Base-by-base conservation (phyloP, 2,888 invertebrate genomes). In the Poecilus cupreus region DNA sequence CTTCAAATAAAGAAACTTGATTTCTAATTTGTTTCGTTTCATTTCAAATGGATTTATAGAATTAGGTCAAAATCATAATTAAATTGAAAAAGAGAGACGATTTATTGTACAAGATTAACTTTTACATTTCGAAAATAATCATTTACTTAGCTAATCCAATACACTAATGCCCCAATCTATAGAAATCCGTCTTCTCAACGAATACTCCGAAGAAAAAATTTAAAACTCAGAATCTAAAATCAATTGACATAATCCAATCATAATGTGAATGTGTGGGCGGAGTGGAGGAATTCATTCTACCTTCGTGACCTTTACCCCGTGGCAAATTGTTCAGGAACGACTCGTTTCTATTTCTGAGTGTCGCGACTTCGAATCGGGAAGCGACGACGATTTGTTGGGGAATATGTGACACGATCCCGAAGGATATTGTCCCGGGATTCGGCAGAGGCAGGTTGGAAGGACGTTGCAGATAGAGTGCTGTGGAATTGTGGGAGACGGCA, bases 391-490 rank as follows among this genome's bases (percentile, higher is more conserved):
- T 77, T 77, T 57, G 39, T 24, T n/a, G 76, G 57, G 51, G 57
- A 77, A 77, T 57, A 57, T 54, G 76, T 77, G 76, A 77, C 76
- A 77, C 32, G 76, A 57, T 77, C 57, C 76, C 76, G 39, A 13
- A 77, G 76, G 76, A 72, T 72, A 76, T 76, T 37, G 18, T 60
- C 11, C 37, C 5, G 60, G 11, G 24, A 13, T 26, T 22, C 60
- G 8, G 32, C 32, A 32, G 32, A 43, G 43, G 43, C 11, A 8
- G 32, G 32, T 32, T 32, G 43, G 43, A 10, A 10, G 39, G 39
- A 39, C 10, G 39, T 39, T 39, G 39, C n/a, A 39, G 43, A 43
- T 43, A 13, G 43, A 43, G 43, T 43, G 43, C 43, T 32, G 32
- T 43, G 13, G 43, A n/a, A 43, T 43, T 43, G 43, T 43, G 43